Evolutionary conservation across 2,888 invertebrate species (phyloP).

Genomic region (Limnephilus rhombicus): DNA sequence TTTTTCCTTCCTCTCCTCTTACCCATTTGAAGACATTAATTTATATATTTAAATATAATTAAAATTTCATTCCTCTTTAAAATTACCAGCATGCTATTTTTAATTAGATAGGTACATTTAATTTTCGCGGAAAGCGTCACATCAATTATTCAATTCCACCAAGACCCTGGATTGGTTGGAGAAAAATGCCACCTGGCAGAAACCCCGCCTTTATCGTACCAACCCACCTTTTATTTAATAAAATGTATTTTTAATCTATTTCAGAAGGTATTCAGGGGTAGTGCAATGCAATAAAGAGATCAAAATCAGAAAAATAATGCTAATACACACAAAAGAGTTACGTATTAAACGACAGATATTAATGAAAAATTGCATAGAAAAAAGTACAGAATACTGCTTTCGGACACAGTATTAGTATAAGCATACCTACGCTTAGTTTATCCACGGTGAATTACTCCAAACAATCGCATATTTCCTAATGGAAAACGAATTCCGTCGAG

Average conservation of each 20-base stretch:
- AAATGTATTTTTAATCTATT: neutral
- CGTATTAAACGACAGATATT: no score
- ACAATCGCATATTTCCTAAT: conserved; percentile 7
- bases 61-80: neutral
- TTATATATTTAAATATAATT: neutral
- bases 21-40: neutral
- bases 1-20: neutral
- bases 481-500: conserved; percentile 18
- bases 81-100: neutral
- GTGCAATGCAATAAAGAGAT: neutral
- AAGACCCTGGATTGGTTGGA: neutral
- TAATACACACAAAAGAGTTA: no score
- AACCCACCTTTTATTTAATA: neutral
- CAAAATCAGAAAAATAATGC: no score
- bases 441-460: neutral
- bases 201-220: neutral
- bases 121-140: neutral
- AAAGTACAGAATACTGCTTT: neutral
- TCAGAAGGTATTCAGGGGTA: neutral
- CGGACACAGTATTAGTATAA: neutral
- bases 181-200: neutral
- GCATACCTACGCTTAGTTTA: neutral
- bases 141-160: neutral
- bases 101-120: neutral
- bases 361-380: no score